These are phyloP conservation scores for Xenopus tropicalis DNA, from an alignment of 2,113 vertebrate species.

Conservation along the genomic window DNA sequence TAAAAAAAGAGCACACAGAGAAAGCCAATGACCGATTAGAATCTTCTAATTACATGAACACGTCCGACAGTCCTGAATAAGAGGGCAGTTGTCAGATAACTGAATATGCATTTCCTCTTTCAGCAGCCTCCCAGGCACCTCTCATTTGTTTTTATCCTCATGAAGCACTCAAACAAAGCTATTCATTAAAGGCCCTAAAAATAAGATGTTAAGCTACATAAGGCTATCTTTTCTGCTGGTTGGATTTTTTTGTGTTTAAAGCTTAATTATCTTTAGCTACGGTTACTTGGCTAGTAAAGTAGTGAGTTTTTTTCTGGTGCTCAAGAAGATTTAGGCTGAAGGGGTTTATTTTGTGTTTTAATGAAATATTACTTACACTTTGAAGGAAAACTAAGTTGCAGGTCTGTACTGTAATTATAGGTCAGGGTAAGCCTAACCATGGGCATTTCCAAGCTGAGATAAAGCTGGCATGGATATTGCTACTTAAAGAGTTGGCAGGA, in stretches of 20 bases:
- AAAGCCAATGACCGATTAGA: background rate
- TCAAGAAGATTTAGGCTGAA: background rate
- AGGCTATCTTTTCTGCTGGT: slow-evolving; percentile 4
- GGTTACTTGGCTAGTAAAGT: slow-evolving; percentile 11
- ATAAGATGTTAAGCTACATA: slow-evolving; percentile 13
- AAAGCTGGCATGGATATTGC: slow-evolving; percentile 31
- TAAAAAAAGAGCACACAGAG: background rate
- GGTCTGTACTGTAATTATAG: slow-evolving; percentile 24
- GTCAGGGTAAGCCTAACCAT: slow-evolving; percentile 21
- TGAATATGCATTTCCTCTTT: slow-evolving; percentile 5
- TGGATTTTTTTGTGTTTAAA: slow-evolving; percentile 11
- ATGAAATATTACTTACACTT: slow-evolving; percentile 30
- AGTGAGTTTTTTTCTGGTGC: slow-evolving; percentile 6
- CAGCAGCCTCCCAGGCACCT: background rate
- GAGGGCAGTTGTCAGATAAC: slow-evolving; percentile 8
- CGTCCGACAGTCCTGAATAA: background rate
- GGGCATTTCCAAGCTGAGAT: slow-evolving; percentile 9
- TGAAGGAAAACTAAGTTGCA: slow-evolving; percentile 6
- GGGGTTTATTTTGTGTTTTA: slow-evolving; percentile 19
- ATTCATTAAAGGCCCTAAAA: slow-evolving; percentile 7
- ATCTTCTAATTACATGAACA: slow-evolving; percentile 22
- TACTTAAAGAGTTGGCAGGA: slow-evolving; percentile 25
- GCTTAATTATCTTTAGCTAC: slow-evolving; percentile 9
- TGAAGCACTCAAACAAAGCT: background rate
- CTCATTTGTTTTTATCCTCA: slow-evolving; percentile 2